Base-by-base conservation (phyloP, 2,113 vertebrate species). In the Ornithorhynchus anatinus region DNA sequence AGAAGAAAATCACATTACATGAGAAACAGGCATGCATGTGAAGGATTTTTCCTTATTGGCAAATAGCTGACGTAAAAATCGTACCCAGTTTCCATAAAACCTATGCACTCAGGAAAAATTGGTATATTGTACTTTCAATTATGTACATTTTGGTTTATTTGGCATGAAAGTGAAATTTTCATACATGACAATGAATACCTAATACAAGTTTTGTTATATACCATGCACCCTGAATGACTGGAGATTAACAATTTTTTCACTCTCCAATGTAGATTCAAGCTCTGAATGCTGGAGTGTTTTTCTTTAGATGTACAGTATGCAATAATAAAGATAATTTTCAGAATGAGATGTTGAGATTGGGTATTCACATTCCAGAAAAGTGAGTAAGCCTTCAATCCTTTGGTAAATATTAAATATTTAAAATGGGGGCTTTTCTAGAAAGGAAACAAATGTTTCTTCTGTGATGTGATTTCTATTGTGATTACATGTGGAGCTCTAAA, bases 341-440 rank as follows among this genome's bases (percentile, higher is more conserved):
- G 88, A 82, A 94, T 66, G 98, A 99, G 91, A 98, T 99, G 98
- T 89, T 97, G 59, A 87, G 95, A 80, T 96, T 99, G 96, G 98
- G 97, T 43, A 96, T 99, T 76, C 88, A 95, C 90, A 96, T 99
- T 92, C 97, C 98, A 75, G 97, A 99, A 93, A 97, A 92, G 98
- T 99, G 69, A 91, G 90, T 90, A 75, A 32, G n/a, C 22, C 68
- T 84, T 59, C 66, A 64, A 56, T 22, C 27, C 63, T 60, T 73
- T 80, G 23, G 14, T 27, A 57, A 53, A 32, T 60, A 74, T 73
- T 77, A 4, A 1, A 1, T 60, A 7, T 64, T 79, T 42, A 74
- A 69, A 58, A 69, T 69, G 11, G 48, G 51, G 11, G 0, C 29
- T 65, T 79, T 79, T 66, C 11, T 77, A 6, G 61, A 61, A 2